Base-by-base conservation (phyloP, 1,140 invertebrate genomes). In the Tribolium madens region DNA sequence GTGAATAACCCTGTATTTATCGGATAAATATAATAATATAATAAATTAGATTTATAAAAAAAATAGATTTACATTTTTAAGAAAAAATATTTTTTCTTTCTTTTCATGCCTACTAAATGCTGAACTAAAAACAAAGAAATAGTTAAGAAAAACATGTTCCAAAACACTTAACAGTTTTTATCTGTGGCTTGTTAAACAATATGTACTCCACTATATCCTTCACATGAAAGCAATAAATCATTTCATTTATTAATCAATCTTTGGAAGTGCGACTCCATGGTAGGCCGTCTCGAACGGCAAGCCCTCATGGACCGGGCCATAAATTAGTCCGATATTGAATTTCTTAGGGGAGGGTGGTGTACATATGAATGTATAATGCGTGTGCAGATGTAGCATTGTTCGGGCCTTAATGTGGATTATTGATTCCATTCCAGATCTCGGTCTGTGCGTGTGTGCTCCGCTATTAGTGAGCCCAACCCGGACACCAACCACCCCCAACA, bases 311-410 rank as follows among this genome's bases (percentile, higher is more conserved):
- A 64, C 57, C 46, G 47, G 70, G 46, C 70, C 47, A 72, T 72
- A 52, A 72, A 73, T 73, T 53, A 73, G 48, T 33, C 71, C 31
- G 71, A 73, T 52, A 73, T 73, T 73, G 71, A 73, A 73, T 73
- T 73, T 73, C 71, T 73, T 73, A 50, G 71, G 33, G 71, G 71
- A 36, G 48, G 71, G 31, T 52, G 52, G 47, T 72, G 78, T 79
- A 78, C 77, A 76, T 80, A 80, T 80, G 76, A 81, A 79, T 81
- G 76, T 79, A 76, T 81, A 78, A 79, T 81, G 77, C 76, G 77
- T 79, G 80, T 81, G 74, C 77, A 79, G 73, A 79, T 79, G 76
- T 79, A 76, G 74, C 76, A 81, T 81, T 79, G 78, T 81, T 78
- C 77, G 64, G 75, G 48, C 76, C 76, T 69, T 79, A 77, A 80